Conservation (phyloP, 2,888 invertebrate genomes). For the Protodeltote pygarga region DNA sequence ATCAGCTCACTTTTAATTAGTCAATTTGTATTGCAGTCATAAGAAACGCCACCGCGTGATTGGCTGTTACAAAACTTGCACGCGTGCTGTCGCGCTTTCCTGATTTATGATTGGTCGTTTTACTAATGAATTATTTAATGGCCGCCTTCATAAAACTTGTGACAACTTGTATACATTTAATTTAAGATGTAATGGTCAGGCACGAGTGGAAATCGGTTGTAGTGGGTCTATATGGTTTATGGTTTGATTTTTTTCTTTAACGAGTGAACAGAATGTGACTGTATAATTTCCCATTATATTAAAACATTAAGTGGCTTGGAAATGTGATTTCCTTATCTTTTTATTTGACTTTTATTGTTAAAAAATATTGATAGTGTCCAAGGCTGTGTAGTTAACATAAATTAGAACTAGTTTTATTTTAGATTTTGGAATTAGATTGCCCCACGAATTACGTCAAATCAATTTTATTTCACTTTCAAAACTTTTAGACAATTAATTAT, state of each 20-base stretch:
- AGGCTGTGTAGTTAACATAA: too few relatives aligned
- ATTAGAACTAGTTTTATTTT: too few relatives aligned
- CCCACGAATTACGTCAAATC: too few relatives aligned
- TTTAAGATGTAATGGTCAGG: constrained; percentile 18
- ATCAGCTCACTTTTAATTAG: constrained; percentile 28
- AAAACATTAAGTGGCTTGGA: constrained; percentile 13
- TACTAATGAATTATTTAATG: constrained; percentile 65
- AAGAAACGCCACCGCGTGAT: constrained; percentile 46
- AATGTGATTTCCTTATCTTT: constrained; percentile 25
- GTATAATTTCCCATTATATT: constrained; percentile 38
- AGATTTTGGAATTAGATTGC: too few relatives aligned
- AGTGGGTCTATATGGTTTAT: constrained; percentile 26
- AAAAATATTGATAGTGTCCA: constrained; percentile 6
- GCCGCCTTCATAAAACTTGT: constrained; percentile 51
- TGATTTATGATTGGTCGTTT: constrained; percentile 68
- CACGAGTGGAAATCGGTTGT: constrained; percentile 9
- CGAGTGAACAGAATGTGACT: constrained; percentile 18
- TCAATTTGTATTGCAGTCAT: constrained; percentile 48
- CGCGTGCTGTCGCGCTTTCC: constrained; percentile 41
- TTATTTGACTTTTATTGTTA: constrained; percentile 22
- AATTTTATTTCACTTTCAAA: too few relatives aligned
- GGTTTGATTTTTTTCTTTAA: constrained; percentile 17
- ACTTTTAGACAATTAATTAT: too few relatives aligned
- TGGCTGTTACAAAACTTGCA: constrained; percentile 52
- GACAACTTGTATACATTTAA: constrained; percentile 41